phyloP scores from a whole-genome alignment of 1,140 invertebrate genomes.

The Drosophila nasuta region DNA sequence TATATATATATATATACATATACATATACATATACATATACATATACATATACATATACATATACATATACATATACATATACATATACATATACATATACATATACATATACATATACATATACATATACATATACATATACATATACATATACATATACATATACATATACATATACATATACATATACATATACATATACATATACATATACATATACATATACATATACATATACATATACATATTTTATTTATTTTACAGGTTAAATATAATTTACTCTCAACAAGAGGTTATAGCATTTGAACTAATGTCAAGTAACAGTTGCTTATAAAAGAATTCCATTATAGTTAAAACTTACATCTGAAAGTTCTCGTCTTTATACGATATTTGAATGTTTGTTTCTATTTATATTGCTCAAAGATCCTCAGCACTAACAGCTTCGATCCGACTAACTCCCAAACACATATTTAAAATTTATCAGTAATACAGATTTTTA shows the following conservation, averaged over 20 bases:
- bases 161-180: no score
- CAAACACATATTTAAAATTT: constrained; percentile 11
- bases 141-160: no score
- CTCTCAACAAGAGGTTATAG: constrained; percentile 80
- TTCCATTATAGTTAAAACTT: constrained; percentile 79
- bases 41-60: no score
- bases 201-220: no score
- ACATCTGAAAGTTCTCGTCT: constrained; percentile 75
- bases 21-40: no score
- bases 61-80: no score
- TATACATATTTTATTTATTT: constrained; percentile 62
- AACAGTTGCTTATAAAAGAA: constrained; percentile 81
- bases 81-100: no score
- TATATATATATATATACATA: no score
- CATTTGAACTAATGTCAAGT: constrained; percentile 76
- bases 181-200: no score
- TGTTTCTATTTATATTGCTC: constrained; percentile 46
- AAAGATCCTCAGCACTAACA: constrained; percentile 24
- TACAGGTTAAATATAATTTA: constrained; percentile 73
- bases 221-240: constrained; percentile 7
- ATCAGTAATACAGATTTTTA: constrained; percentile 64
- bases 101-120: no score
- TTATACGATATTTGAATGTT: constrained; percentile 49
- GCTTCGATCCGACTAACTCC: not conserved
- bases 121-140: no score